A percentile compares a stretch with the other conserved stretches of the same genome.
Evolutionary conservation across 2,888 invertebrate genomes (phyloP).

Genomic region (Pheosia tremula): DNA sequence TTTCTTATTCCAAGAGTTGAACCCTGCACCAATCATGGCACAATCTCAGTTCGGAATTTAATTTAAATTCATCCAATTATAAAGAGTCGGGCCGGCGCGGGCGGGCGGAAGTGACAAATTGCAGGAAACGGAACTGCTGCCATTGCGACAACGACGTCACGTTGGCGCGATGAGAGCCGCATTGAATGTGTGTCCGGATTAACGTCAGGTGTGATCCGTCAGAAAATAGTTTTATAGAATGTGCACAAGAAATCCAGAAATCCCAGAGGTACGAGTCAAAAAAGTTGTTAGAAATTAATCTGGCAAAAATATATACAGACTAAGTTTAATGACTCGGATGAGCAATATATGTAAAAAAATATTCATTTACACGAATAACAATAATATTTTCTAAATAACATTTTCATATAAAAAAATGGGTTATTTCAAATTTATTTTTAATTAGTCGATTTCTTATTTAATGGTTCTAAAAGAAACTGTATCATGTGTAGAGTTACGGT

Average conservation of each 20-base stretch:
- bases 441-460: not conserved
- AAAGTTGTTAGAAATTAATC: too few relatives aligned
- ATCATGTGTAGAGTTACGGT: too few relatives aligned
- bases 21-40: slow-evolving; percentile 4
- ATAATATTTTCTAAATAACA: too few relatives aligned
- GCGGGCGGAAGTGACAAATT: slow-evolving; percentile 36
- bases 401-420: too few relatives aligned
- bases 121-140: slow-evolving; percentile 17
- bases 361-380: too few relatives aligned
- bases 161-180: not conserved
- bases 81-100: slow-evolving; percentile 18
- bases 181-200: not conserved
- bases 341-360: too few relatives aligned
- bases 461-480: too few relatives aligned
- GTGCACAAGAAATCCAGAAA: too few relatives aligned
- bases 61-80: slow-evolving; percentile 37
- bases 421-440: not conserved
- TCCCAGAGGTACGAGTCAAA: too few relatives aligned
- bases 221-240: too few relatives aligned
- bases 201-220: not conserved
- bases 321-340: too few relatives aligned
- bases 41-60: slow-evolving; percentile 20
- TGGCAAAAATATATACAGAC: too few relatives aligned
- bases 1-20: not conserved
- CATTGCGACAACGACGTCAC: slow-evolving; percentile 10